Evolutionary conservation across 92 coral and sea anemone genomes (phyloP).

Genomic region (Zoanthus gigantus): DNA sequence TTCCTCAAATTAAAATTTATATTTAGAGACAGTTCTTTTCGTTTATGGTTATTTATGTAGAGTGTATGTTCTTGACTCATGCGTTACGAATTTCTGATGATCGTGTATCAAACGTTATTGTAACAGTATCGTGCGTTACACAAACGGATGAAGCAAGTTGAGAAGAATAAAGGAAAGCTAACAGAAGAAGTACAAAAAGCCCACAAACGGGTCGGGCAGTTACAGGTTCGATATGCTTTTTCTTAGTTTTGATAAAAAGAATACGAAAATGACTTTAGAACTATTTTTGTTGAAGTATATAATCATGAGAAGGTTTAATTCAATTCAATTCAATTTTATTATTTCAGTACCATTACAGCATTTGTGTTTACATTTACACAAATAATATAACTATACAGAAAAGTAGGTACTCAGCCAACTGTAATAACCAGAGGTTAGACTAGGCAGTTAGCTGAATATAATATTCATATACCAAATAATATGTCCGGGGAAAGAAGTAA

Average conservation of each 20-base stretch:
- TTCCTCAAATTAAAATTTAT: no score
- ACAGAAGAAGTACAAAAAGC: constrained; percentile 69
- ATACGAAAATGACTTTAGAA: not conserved
- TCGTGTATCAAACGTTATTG: not conserved
- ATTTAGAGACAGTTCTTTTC: no score
- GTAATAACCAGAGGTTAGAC: no score
- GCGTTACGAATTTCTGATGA: not conserved
- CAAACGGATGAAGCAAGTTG: constrained; percentile 87
- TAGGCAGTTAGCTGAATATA: no score
- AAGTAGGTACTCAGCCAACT: no score
- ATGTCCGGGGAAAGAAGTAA: not conserved
- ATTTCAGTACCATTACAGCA: no score
- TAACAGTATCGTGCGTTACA: constrained; percentile 86
- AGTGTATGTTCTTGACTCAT: no score
- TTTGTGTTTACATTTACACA: no score
- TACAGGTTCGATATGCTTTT: constrained; percentile 73
- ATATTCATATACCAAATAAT: not conserved
- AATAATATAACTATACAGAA: no score
- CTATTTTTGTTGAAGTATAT: not conserved
- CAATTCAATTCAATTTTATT: no score
- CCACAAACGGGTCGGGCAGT: constrained; percentile 74
- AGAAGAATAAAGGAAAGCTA: constrained; percentile 76
- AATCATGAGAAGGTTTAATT: not conserved
- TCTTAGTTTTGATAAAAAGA: not conserved
- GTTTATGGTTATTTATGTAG: no score